Evolutionary conservation across 2,888 invertebrate species (phyloP), one percentile per base, ranked within the genome.

Genomic region (Incurvaria masculella): DNA sequence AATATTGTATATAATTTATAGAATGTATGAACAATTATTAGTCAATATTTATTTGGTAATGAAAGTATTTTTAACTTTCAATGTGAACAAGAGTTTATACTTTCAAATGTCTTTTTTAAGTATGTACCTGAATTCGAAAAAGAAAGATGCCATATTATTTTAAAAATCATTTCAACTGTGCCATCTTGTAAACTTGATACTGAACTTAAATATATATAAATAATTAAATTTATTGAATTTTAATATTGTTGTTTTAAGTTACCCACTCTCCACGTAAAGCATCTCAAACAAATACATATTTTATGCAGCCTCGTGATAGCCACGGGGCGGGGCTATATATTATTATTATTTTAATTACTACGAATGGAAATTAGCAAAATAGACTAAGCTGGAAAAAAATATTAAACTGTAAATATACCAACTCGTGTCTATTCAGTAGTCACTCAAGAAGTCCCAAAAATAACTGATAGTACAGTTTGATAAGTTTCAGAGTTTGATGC

Each of bases 81-180:
- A 6, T 23, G 4, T 23, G 23, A 23, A 23, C n/a, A n/a, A n/a
- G n/a, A 23, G 23, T 23, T 23, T 10, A 6, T 23, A 23, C 10
- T 23, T 23, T 23, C 10, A 4, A 23, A 6, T n/a, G n/a, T 23
- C 23, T 4, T 6, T 23, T 23, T 19, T 43, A 42, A 21, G 59
- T 73, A 70, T 70, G 76, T 78, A 76, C 78, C 76, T 78, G 76
- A 78, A 74, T 71, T 74, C 70, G 51, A 70, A 59, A 66, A 69
- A n/a, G n/a, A 64, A 64, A 18, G 76, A 74, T 75, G 75, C 76
- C 76, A 76, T 76, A 75, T 69, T 73, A 70, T 68, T 64, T 67
- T 66, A 59, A 64, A 57, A 57, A 59, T 58, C 54, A 59, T 59
- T 59, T 61, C 60, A 57, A 57, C 5, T 39, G n/a, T 61, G 61